Base-by-base conservation (phyloP, 2,113 vertebrate species). In the Cariama cristata region DNA sequence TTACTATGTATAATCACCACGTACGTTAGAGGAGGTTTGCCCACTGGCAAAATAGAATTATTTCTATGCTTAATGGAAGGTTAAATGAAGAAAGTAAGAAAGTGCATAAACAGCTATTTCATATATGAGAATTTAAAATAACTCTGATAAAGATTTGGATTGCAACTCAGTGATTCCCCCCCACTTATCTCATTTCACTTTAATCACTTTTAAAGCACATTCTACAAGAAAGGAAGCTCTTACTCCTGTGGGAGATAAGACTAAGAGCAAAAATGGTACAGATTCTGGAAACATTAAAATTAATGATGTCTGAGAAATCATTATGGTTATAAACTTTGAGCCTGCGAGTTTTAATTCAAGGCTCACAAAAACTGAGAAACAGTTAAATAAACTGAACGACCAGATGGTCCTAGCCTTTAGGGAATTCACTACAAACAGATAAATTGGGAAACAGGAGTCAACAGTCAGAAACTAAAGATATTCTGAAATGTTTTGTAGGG, bases 321-420 rank as follows among this genome's bases (percentile, higher is more conserved):
- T 95, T 95, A 94, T 33, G 60, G 77, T 79, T 95, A 74, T 74
- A 97, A 91, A 96, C 80, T 55, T 90, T 87, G 44, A 95, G 82
- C 81, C 83, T 89, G 89, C 83, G 90, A 95, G 84, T 83, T 96
- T 88, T 84, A 98, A 96, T 81, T 95, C 90, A 96, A 93, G 71
- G 55, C 76, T 94, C 63, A 89, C 63, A 69, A 89, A 96, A 96
- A 62, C 60, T 93, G 90, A 97, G 90, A 92, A 97, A 92, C 67
- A 95, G 92, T 94, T 95, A 96, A 94, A 94, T 93, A 97, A 96
- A 89, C 75, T 92, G 81, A 97, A 95, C 77, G 81, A 96, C 88
- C 97, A 97, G 97, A 97, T 96, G 97, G 95, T 96, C 80, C 80
- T 35, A 94, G 90, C 86, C 96, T 97, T 90, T 52, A 74, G 95